Base-by-base conservation (phyloP, 2,113 vertebrate genomes). In the Hippoglossus stenolepis region DNA sequence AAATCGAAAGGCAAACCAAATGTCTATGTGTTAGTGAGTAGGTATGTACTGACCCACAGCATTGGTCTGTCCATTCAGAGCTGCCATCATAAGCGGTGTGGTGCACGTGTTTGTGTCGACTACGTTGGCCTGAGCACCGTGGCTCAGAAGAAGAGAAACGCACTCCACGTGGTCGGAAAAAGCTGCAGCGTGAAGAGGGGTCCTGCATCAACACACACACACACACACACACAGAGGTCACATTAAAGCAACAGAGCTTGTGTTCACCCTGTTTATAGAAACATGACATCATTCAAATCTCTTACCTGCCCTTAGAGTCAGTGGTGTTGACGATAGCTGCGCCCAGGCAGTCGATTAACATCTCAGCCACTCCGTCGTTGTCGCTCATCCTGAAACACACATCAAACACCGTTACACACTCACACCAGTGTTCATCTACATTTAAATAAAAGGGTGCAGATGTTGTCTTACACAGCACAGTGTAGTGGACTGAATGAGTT, bases 31-130 rank as follows among this genome's bases (percentile, higher is more conserved):
- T 49, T 15, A 8, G 51, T 2, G 38, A 8, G 40, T 43, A 13
- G 11, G 11, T 13, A 12, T 9, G 10, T 51, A 91, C 93, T 83
- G 95, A 99, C 98, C 98, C 85, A 99, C 97, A 80, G 97, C 95
- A 57, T 97, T 98, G 0, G 97, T 98, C 80, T 99, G 98, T 75
- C 98, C 98, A 10, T 97, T 97, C 76, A 98, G 96, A 73, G 97
- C 97, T 28, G 98, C 97, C 97, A 98, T 99, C 98, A 99, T 99
- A 70, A 99, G 94, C 10, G 98, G 96, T 0, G 97, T 99, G 86
- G 96, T 97, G 76, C 94, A 94, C 45, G 92, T 92, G 79, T 83
- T 78, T 9, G 93, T 92, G 91, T 99, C 98, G 3, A 93, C 87
- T 49, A 93, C 86, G 47, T 99, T 98, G 28, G 96, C 96, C 90